These are phyloP conservation scores for Coecobrya sp. DNA, from an alignment of 2,888 invertebrate genomes.

Conservation along the genomic window DNA sequence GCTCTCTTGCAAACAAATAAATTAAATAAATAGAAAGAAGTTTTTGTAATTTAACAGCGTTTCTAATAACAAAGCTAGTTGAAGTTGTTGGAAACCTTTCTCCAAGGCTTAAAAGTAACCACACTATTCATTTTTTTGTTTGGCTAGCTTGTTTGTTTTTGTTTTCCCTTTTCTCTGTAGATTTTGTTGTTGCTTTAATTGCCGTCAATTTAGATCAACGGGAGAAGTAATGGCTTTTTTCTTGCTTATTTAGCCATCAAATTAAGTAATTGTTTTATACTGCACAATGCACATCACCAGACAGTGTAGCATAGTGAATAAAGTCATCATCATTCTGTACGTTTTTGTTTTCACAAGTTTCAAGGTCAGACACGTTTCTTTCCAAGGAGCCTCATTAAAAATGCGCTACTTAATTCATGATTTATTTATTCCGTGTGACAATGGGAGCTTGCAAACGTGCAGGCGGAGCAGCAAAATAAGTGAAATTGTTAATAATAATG, in stretches of 20 bases:
- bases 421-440: conserved; percentile 21
- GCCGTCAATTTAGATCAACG: conserved; percentile 30
- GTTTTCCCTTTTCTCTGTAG: not conserved
- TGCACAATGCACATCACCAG: not conserved
- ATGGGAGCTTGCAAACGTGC: not conserved
- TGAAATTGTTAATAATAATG: conserved; percentile 38
- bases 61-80: not conserved
- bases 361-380: not conserved
- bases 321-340: not conserved
- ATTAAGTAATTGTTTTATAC: conserved; percentile 35
- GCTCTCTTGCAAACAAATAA: conserved; percentile 21
- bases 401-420: conserved; percentile 12
- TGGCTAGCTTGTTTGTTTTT: not conserved
- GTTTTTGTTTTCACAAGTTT: not conserved
- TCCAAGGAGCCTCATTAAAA: conserved; percentile 18
- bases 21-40: conserved; percentile 25
- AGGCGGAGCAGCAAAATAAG: not conserved
- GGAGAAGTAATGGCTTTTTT: conserved; percentile 5
- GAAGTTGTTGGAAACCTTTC: not conserved
- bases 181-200: conserved; percentile 29
- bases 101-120: not conserved
- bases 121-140: not conserved
- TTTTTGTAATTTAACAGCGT: not conserved
- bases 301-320: not conserved
- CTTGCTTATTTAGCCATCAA: not conserved